phyloP scores from a whole-genome alignment of 2,113 vertebrate genomes.

The Calcarius ornatus region DNA sequence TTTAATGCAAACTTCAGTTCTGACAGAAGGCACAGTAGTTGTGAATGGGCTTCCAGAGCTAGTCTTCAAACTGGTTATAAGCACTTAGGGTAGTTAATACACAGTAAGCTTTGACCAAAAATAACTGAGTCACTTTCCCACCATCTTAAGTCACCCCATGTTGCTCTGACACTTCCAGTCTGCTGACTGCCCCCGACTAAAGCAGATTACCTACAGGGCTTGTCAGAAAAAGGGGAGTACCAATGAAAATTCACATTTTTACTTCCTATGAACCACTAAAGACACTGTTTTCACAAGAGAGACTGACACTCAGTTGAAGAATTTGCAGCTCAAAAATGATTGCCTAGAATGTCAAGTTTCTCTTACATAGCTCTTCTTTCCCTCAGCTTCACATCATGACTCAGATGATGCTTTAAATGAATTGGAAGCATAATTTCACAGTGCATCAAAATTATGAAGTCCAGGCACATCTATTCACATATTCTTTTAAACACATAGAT shows the following conservation, averaged over 20 bases:
- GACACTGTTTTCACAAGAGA: not conserved
- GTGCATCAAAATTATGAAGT: not conserved
- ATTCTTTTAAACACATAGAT: not conserved
- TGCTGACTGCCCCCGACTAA: not conserved
- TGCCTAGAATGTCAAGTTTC: not conserved
- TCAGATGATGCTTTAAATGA: constrained; percentile 3
- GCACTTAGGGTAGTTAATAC: not conserved
- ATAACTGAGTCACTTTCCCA: not conserved
- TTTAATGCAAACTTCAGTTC: constrained; percentile 15
- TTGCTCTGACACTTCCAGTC: not conserved
- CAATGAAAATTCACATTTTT: not conserved
- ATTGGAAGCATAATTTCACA: constrained; percentile 7
- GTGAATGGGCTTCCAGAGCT: constrained; percentile 38
- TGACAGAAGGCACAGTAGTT: constrained; percentile 34
- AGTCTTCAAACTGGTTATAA: not conserved
- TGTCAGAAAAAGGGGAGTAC: not conserved
- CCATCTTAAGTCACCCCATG: not conserved
- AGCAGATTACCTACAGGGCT: not conserved
- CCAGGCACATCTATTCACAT: not conserved
- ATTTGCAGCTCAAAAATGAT: not conserved
- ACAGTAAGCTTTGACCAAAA: not conserved
- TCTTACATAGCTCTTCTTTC: not conserved
- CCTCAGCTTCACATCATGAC: not conserved
- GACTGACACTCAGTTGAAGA: not conserved
- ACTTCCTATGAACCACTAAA: not conserved